Evolutionary conservation across 2,888 invertebrate genomes (phyloP).

Genomic region (Drosophila silvestris): DNA sequence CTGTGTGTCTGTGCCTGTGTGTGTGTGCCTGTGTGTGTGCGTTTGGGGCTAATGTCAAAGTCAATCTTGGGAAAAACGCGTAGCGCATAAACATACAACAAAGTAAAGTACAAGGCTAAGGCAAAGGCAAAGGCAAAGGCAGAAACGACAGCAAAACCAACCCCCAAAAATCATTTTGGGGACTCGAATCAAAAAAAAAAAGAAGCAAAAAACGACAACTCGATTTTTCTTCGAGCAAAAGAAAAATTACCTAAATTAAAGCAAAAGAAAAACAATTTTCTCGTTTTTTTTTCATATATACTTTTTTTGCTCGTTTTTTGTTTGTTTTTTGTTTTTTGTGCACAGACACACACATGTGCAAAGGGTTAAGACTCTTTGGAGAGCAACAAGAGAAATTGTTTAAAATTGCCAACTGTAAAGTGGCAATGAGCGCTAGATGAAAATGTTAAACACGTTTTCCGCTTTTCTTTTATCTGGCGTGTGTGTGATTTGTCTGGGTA

Average conservation of each 20-base stretch:
- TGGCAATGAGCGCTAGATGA: slow-evolving; percentile 63
- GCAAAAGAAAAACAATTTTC: slow-evolving; percentile 81
- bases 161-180: slow-evolving; percentile 54
- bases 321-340: background rate
- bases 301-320: slow-evolving; percentile 8
- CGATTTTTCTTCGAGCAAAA: slow-evolving; percentile 77
- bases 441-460: slow-evolving; percentile 77
- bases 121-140: slow-evolving; percentile 40
- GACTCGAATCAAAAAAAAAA: slow-evolving; percentile 45
- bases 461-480: slow-evolving; percentile 33
- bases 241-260: slow-evolving; percentile 82
- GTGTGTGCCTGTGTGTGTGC: slow-evolving; percentile 42
- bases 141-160: slow-evolving; percentile 49
- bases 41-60: slow-evolving; percentile 81
- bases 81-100: slow-evolving; percentile 77
- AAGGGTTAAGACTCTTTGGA: slow-evolving; percentile 68
- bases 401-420: slow-evolving; percentile 60
- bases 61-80: slow-evolving; percentile 82
- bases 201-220: slow-evolving; percentile 65
- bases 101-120: slow-evolving; percentile 62
- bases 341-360: slow-evolving; percentile 18
- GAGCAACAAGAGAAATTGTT: slow-evolving; percentile 77
- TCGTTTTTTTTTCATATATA: slow-evolving; percentile 32
- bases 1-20: slow-evolving; percentile 35
- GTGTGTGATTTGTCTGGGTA: slow-evolving; percentile 67